A percentile compares a stretch with the other conserved stretches of the same genome.
Evolutionary conservation across 2,797 vertebrate species (phyloP).

Genomic region (Mus minutoides): DNA sequence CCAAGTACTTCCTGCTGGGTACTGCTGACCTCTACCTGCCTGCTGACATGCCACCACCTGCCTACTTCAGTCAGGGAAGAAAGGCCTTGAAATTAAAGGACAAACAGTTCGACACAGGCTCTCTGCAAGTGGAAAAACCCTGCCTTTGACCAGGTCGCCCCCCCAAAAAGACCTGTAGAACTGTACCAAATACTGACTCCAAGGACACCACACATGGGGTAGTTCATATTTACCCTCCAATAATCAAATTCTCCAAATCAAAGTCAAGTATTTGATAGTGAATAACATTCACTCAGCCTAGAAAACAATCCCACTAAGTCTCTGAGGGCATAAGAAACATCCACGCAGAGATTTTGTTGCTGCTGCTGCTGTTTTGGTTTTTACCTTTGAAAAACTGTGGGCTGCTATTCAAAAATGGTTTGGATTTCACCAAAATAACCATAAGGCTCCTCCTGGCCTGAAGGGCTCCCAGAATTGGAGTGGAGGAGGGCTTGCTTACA

Average conservation of each 20-base stretch:
- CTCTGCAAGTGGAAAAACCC: not conserved
- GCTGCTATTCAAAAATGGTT: not conserved
- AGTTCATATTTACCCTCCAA: not conserved
- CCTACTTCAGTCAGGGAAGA: slow-evolving; percentile 72
- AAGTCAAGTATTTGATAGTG: not conserved
- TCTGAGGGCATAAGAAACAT: not conserved
- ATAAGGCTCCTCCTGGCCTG: not conserved
- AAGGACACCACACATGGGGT: not conserved
- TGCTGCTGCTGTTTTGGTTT: not conserved
- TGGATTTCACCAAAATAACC: slow-evolving; percentile 47
- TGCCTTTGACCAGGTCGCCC: not conserved
- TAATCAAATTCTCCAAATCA: not conserved
- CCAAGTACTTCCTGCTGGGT: not conserved
- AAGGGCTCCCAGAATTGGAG: not conserved
- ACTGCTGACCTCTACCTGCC: not conserved
- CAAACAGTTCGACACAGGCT: not conserved
- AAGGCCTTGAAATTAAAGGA: slow-evolving; percentile 60
- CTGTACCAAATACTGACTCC: not conserved
- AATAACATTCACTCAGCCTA: not conserved
- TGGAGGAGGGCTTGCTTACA: not conserved
- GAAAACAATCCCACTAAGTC: not conserved
- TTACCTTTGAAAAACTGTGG: not conserved
- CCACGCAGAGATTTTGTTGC: not conserved
- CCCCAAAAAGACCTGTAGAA: not conserved
- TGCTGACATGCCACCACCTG: slow-evolving; percentile 75